Evolutionary conservation across 2,888 invertebrate genomes (phyloP).

Genomic region (Bellardia bayeri): DNA sequence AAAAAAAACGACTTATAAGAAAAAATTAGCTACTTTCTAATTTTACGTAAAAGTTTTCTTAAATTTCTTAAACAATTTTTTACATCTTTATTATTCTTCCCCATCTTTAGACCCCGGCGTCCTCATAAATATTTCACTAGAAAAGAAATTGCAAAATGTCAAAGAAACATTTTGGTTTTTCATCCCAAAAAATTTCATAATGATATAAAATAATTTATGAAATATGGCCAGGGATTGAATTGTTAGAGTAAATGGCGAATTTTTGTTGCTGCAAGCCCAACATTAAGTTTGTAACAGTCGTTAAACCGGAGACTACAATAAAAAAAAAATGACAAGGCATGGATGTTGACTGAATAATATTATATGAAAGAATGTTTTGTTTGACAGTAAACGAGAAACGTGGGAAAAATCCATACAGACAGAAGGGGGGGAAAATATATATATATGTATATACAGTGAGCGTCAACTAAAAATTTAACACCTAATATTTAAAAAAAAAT

Average conservation of each 20-base stretch:
- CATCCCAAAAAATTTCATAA: neutral
- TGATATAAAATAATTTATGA: slow-evolving; percentile 20
- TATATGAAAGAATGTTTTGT: neutral
- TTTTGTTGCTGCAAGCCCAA: slow-evolving; percentile 1
- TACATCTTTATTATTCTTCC: neutral
- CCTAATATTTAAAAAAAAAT: too few relatives aligned
- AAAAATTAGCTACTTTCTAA: neutral
- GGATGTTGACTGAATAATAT: neutral
- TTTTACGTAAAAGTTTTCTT: neutral
- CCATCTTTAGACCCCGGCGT: slow-evolving; percentile 3
- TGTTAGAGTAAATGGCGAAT: neutral
- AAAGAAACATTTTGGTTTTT: neutral
- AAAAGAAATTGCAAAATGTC: slow-evolving; percentile 20
- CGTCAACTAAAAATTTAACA: too few relatives aligned
- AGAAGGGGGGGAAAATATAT: neutral
- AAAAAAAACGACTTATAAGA: too few relatives aligned
- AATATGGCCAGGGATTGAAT: neutral
- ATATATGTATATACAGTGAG: too few relatives aligned
- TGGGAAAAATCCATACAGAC: slow-evolving; percentile 44
- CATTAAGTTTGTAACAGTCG: slow-evolving; percentile 11
- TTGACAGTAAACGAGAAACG: slow-evolving; percentile 47
- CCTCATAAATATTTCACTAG: slow-evolving; percentile 21
- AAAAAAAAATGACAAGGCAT: neutral
- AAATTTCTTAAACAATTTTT: neutral
- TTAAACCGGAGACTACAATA: slow-evolving; percentile 20